These are phyloP conservation scores for Ornithorhynchus anatinus DNA, from an alignment of 2,113 vertebrate species.

Conservation along the genomic window DNA sequence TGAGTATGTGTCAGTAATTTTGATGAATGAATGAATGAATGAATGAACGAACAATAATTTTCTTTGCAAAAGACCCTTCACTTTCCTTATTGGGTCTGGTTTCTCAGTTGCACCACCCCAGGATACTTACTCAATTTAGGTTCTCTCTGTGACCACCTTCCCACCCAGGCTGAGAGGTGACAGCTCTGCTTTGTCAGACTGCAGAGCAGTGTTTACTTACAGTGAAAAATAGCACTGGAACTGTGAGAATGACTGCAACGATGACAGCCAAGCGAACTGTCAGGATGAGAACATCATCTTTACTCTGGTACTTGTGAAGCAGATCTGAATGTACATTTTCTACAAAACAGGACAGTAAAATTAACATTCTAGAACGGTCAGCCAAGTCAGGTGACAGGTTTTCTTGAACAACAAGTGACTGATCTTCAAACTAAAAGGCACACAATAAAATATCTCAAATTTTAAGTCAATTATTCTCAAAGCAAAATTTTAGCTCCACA, in stretches of 20 bases:
- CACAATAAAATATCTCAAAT: slow-evolving; percentile 38
- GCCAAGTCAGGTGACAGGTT: background rate
- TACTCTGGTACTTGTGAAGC: slow-evolving; percentile 75
- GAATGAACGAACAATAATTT: background rate
- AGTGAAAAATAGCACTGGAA: slow-evolving; percentile 80
- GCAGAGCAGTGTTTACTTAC: slow-evolving; percentile 52
- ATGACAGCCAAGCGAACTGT: slow-evolving; percentile 78
- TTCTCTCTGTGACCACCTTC: background rate
- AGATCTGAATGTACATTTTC: slow-evolving; percentile 73
- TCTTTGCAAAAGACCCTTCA: background rate
- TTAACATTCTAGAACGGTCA: slow-evolving; percentile 17
- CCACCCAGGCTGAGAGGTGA: background rate
- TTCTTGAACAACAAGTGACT: slow-evolving; percentile 55
- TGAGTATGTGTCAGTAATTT: too few relatives aligned
- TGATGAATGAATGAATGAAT: too few relatives aligned
- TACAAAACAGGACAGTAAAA: slow-evolving; percentile 41
- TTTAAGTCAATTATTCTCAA: slow-evolving; percentile 21
- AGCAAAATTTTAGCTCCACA: background rate
- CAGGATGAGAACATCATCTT: slow-evolving; percentile 70
- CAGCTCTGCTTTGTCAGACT: background rate
- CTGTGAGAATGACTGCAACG: slow-evolving; percentile 75
- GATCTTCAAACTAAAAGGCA: slow-evolving; percentile 36
- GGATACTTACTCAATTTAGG: background rate
- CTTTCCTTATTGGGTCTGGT: background rate
- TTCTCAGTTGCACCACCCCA: background rate